phyloP scores from a whole-genome alignment of 1,140 invertebrate species.

The Calliopsis andreniformis region DNA sequence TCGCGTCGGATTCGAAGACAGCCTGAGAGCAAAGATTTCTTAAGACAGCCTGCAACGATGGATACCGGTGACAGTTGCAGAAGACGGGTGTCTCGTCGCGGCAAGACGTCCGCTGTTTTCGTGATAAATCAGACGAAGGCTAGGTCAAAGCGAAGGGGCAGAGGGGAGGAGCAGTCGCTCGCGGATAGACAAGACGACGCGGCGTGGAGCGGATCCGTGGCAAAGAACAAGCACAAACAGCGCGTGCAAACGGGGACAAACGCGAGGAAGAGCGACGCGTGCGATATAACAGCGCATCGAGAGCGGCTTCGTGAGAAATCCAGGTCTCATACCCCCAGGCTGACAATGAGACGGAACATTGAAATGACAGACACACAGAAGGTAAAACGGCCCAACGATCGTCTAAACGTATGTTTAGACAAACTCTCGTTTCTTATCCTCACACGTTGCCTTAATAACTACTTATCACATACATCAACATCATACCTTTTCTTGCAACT shows the following conservation, averaged over 20 bases:
- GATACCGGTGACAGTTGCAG: not conserved
- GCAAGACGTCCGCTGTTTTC: not conserved
- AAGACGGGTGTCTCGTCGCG: not conserved
- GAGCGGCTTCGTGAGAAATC: slow-evolving; percentile 34
- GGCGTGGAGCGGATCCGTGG: not conserved
- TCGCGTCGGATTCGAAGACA: not conserved
- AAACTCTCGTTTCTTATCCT: not conserved
- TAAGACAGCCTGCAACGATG: not conserved
- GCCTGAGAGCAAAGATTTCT: not conserved
- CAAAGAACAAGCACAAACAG: slow-evolving; percentile 17
- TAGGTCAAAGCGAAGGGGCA: not conserved
- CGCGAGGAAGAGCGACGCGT: not conserved
- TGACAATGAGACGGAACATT: not conserved
- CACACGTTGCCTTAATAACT: not conserved
- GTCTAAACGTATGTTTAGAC: not conserved
- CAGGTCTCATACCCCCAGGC: not conserved
- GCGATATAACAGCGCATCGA: slow-evolving; percentile 8
- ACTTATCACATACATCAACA: no score
- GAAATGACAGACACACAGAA: slow-evolving; percentile 8
- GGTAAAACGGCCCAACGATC: not conserved
- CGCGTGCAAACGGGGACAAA: slow-evolving; percentile 18
- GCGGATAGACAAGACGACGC: slow-evolving; percentile 3
- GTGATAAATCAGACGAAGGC: slow-evolving; percentile 16
- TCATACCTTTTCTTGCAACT: no score
- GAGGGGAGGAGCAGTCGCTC: not conserved